Evolutionary conservation across 2,797 vertebrate species (phyloP).

Genomic region (Echiichthys vipera): DNA sequence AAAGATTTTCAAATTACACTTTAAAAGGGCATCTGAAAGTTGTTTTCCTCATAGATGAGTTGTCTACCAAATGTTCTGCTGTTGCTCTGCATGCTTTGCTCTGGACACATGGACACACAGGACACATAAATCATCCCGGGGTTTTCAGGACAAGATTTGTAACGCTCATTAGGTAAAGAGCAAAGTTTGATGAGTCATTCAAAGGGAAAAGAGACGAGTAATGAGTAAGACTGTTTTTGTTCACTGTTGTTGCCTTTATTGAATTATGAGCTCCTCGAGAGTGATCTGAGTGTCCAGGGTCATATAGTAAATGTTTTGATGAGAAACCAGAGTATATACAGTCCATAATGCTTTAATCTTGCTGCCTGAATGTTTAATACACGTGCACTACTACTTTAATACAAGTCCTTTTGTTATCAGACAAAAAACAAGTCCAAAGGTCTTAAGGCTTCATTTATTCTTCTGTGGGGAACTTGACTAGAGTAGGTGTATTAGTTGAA

Average conservation of each 20-base stretch:
- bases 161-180: slow-evolving; percentile 11
- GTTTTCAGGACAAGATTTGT: not conserved
- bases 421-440: not conserved
- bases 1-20: not conserved
- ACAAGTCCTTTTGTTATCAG: not conserved
- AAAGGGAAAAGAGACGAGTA: slow-evolving; percentile 9
- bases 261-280: slow-evolving; percentile 3
- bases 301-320: slow-evolving; percentile 1
- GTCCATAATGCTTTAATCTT: not conserved
- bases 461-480: not conserved
- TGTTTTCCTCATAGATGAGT: slow-evolving; percentile 1
- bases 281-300: not conserved
- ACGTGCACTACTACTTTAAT: no score
- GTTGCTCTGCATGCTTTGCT: not conserved
- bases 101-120: no score
- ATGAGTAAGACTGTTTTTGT: not conserved
- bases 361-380: slow-evolving; percentile 13
- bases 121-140: not conserved
- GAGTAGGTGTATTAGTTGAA: not conserved
- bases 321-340: not conserved
- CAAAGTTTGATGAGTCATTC: not conserved
- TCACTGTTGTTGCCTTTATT: no score
- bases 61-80: not conserved
- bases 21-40: not conserved
- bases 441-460: not conserved